Evolutionary conservation across 2,797 vertebrate genomes (phyloP).

Genomic region (Taenioides sp.): DNA sequence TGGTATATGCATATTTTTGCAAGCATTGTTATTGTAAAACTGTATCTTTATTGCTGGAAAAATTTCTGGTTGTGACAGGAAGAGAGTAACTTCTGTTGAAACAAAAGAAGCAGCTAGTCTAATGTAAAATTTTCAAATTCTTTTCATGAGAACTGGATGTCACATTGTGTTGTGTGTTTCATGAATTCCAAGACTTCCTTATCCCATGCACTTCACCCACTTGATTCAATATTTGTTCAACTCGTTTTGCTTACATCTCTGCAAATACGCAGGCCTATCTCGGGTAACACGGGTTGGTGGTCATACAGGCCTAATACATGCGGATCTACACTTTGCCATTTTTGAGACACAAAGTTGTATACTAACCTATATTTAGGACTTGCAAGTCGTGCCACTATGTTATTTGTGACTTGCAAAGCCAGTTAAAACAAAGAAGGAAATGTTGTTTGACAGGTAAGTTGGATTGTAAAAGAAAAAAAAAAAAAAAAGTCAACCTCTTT

Average conservation of each 20-base stretch:
- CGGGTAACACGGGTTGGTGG: neutral
- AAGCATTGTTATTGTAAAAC: no score
- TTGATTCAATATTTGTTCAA: neutral
- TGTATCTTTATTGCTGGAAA: no score
- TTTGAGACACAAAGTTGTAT: neutral
- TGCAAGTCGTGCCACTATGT: neutral
- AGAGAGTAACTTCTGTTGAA: no score
- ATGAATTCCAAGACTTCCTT: no score
- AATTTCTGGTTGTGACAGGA: no score
- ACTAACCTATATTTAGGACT: no score
- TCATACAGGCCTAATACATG: neutral
- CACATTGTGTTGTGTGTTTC: no score
- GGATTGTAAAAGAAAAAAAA: slow-evolving; percentile 17
- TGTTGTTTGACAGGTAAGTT: slow-evolving; percentile 34
- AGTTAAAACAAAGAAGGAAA: slow-evolving; percentile 33
- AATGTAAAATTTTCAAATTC: no score
- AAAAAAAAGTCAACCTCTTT: slow-evolving; percentile 18
- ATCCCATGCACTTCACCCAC: slow-evolving; percentile 10
- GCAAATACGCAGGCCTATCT: neutral
- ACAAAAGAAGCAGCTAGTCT: no score
- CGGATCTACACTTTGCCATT: neutral
- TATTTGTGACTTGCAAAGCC: neutral
- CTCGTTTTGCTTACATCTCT: no score
- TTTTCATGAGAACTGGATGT: no score
- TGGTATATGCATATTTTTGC: no score